Percentiles rank a stretch among this genome's conserved stretches.
These are phyloP conservation scores for Euphonia xanthogaster DNA, from an alignment of 2,797 vertebrate genomes.

Conservation along the genomic window DNA sequence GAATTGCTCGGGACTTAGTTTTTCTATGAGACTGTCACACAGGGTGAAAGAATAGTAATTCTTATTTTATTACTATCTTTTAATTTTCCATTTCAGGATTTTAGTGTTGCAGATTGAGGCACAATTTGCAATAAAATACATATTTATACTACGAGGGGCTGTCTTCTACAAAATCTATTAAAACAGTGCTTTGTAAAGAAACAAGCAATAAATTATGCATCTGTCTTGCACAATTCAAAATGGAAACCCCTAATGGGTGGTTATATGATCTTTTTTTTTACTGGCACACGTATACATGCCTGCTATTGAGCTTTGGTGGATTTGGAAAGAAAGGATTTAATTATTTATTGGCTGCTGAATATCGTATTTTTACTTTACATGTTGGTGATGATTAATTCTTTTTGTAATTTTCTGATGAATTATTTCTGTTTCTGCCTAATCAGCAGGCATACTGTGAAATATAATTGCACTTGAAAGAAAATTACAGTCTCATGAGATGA, in stretches of 20 bases:
- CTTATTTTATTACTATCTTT: background rate
- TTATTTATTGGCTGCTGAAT: slow-evolving; percentile 87
- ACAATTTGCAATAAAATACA: background rate
- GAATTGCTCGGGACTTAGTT: background rate
- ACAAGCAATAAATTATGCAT: background rate
- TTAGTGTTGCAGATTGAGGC: background rate
- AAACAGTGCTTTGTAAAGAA: background rate
- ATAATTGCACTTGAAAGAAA: slow-evolving; percentile 87
- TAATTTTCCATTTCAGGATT: background rate
- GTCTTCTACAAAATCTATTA: background rate
- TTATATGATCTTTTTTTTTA: slow-evolving; percentile 27
- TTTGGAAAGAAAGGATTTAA: slow-evolving; percentile 85
- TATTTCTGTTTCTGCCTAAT: slow-evolving; percentile 87
- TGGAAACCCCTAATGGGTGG: background rate
- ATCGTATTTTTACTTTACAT: slow-evolving; percentile 35
- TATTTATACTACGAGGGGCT: background rate
- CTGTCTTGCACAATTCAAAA: slow-evolving; percentile 8
- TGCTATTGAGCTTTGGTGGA: slow-evolving; percentile 33
- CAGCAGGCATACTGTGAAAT: slow-evolving; percentile 81
- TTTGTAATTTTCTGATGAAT: slow-evolving; percentile 88
- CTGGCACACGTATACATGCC: background rate
- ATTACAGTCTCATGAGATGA: slow-evolving; percentile 83
- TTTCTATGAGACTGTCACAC: background rate
- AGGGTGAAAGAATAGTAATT: background rate
- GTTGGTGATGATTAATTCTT: slow-evolving; percentile 86